Evolutionary conservation across 2,113 vertebrate species (phyloP), one percentile per base, ranked within the genome.

Genomic region (Ceyx cyanopectus): DNA sequence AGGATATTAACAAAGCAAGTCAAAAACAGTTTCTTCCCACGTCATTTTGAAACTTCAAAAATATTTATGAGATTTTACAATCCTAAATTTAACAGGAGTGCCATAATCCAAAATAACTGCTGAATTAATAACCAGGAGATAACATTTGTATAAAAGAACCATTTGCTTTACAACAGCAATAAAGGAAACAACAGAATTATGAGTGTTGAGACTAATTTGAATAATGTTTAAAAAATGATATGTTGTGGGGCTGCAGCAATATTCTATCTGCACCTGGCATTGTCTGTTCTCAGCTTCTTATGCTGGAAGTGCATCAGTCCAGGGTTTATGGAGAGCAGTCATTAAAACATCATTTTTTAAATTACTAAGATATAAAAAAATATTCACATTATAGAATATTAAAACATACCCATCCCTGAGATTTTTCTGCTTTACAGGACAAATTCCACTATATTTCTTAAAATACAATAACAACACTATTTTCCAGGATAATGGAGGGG

Each of bases 151-250:
- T 97, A 97, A 97, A 97, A 97, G 95, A 98, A 97, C 94, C 96
- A 97, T 98, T 98, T 98, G 92, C 93, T 98, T 98, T 98, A 98
- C 93, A 95, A 96, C 97, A 90, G 97, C 96, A 97, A 97, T 98
- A 98, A 98, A 98, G 95, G 92, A 97, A 98, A 97, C 97, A 96
- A 97, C 92, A 97, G 98, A 98, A 97, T 97, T 97, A 97, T 96
- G 97, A 97, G 93, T 96, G 93, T 60, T 89, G 81, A 78, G 89
- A 79, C 96, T 97, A 96, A 98, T 98, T 96, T 98, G 97, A 98
- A 97, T 98, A 97, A 96, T 94, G 94, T 90, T 97, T 54, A 93
- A 95, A 97, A 96, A 97, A 94, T 93, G 46, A 81, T 94, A 94
- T 81, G 95, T 92, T 87, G 61, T 85, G 62, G 40, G 68, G 81